Percentiles rank a stretch among this genome's conserved stretches.
Conservation (phyloP, 2,888 invertebrate species). For the Pyrrhosoma nymphula region DNA sequence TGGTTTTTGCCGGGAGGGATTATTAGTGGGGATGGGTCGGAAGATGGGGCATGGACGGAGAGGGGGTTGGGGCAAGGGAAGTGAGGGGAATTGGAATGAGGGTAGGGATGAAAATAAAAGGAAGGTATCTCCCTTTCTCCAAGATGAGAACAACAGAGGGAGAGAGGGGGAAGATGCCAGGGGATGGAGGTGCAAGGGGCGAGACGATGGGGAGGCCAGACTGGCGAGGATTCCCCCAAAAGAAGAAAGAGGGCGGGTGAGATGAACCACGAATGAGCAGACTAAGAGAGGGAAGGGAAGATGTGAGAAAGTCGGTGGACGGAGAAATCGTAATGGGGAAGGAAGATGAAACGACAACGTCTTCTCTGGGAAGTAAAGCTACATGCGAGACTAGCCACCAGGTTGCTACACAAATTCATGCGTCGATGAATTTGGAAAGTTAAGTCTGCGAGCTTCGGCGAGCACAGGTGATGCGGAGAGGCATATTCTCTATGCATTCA, state of each 20-base stretch:
- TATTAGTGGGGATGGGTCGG: background rate
- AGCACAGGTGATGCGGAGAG: too few relatives aligned
- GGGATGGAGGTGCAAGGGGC: background rate
- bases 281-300: background rate
- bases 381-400: too few relatives aligned
- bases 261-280: background rate
- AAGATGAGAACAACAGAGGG: background rate
- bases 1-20: conserved; percentile 15
- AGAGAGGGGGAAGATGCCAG: background rate
- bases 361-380: too few relatives aligned
- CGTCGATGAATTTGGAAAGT: too few relatives aligned
- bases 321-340: background rate
- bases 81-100: background rate
- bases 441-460: too few relatives aligned
- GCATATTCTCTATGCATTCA: too few relatives aligned
- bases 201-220: background rate
- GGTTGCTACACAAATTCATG: too few relatives aligned
- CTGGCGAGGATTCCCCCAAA: background rate
- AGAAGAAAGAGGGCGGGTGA: background rate
- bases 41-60: background rate
- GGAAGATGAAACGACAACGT: background rate
- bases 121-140: background rate
- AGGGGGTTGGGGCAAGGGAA: background rate
- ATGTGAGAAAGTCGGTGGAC: background rate
- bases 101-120: background rate